phyloP scores from a whole-genome alignment of 1,140 invertebrate genomes.

The Ostrea edulis region DNA sequence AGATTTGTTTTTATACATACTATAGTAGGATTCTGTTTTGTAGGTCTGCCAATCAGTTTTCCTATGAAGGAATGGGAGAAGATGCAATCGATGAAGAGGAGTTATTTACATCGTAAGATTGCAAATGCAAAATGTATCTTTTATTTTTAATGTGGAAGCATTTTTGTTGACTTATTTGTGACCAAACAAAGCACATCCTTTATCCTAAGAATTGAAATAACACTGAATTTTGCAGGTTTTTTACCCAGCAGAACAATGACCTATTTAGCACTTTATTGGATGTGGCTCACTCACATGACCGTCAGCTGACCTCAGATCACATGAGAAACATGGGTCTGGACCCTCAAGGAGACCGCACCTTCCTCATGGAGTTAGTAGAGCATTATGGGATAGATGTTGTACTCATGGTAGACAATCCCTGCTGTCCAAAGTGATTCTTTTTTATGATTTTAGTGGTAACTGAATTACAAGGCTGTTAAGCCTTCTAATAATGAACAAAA shows the following conservation, averaged over 20 bases:
- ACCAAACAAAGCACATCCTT: neutral
- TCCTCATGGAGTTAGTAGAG: slow-evolving; percentile 80
- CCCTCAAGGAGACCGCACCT: slow-evolving; percentile 77
- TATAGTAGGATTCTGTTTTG: slow-evolving; percentile 39
- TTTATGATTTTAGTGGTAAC: neutral
- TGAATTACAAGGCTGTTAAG: neutral
- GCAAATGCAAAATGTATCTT: neutral
- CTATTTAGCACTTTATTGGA: slow-evolving; percentile 78
- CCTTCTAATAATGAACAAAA: neutral
- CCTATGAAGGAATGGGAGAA: slow-evolving; percentile 72
- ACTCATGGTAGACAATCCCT: slow-evolving; percentile 79
- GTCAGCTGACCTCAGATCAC: slow-evolving; percentile 78
- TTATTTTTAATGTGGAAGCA: neutral
- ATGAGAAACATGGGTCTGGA: slow-evolving; percentile 79
- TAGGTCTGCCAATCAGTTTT: slow-evolving; percentile 74
- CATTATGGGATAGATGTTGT: slow-evolving; percentile 80
- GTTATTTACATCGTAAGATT: slow-evolving; percentile 73
- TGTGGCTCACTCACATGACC: slow-evolving; percentile 77
- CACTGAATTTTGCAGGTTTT: slow-evolving; percentile 74
- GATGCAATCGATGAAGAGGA: slow-evolving; percentile 75
- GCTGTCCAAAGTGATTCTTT: slow-evolving; percentile 76
- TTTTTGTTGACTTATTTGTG: neutral
- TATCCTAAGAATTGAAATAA: neutral
- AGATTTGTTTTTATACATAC: neutral
- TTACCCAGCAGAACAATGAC: slow-evolving; percentile 78